A percentile compares a stretch with the other conserved stretches of the same genome.
Evolutionary conservation across 1,140 invertebrate species (phyloP).

Genomic region (Lepidurus couesii): DNA sequence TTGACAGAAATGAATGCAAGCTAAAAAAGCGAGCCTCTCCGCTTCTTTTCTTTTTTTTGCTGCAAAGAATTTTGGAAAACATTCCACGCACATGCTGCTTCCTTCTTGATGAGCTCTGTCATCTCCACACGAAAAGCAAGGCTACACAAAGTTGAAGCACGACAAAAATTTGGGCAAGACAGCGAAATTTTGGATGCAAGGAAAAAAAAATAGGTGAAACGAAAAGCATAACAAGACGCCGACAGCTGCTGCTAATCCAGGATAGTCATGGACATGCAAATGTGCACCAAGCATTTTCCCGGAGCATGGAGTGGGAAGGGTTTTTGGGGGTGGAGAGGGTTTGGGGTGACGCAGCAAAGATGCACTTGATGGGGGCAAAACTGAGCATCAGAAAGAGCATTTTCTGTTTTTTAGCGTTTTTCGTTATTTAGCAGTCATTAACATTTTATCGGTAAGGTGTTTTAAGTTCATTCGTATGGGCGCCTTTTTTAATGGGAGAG

Average conservation of each 20-base stretch:
- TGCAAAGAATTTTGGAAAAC: not conserved
- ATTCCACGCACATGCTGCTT: constrained; percentile 1
- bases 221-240: not conserved
- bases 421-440: not conserved
- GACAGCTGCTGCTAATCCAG: constrained; percentile 2
- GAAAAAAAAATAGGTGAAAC: not conserved
- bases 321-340: not conserved
- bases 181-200: not conserved
- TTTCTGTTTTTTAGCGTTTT: constrained; percentile 21
- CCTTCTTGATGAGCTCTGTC: constrained; percentile 13
- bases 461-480: constrained; percentile 2
- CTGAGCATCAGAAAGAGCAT: constrained; percentile 30
- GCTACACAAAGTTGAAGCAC: not conserved
- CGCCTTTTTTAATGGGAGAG: constrained; percentile 5
- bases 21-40: no score
- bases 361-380: constrained; percentile 1
- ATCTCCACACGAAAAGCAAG: not conserved
- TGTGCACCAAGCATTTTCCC: not conserved
- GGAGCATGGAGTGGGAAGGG: not conserved
- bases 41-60: no score
- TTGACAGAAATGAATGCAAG: no score
- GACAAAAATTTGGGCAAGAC: not conserved
- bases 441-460: not conserved
- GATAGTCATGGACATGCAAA: not conserved
- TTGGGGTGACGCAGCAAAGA: not conserved